These are phyloP conservation scores for Lottia gigantea DNA, from an alignment of 2,888 invertebrate genomes.

Conservation along the genomic window DNA sequence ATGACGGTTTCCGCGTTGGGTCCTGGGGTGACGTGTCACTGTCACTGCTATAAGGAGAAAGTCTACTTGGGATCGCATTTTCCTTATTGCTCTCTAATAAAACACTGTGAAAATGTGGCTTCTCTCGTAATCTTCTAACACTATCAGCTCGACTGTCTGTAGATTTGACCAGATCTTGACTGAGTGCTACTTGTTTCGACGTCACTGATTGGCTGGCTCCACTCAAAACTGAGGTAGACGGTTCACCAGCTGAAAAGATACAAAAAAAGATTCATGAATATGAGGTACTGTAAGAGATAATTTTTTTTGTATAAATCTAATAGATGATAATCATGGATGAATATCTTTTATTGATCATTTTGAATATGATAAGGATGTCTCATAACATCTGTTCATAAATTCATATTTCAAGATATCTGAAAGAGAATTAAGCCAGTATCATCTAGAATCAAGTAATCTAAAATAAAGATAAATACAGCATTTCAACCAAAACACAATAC, in stretches of 20 bases:
- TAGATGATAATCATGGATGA: too few relatives aligned
- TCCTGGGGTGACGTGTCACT: constrained; percentile 44
- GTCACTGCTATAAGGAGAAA: constrained; percentile 16
- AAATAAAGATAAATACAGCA: too few relatives aligned
- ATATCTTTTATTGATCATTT: too few relatives aligned
- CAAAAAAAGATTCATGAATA: too few relatives aligned
- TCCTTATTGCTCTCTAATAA: constrained; percentile 23
- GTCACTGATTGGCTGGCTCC: constrained; percentile 31
- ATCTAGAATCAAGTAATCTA: too few relatives aligned
- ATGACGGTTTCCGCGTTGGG: constrained; percentile 55
- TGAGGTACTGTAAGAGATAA: too few relatives aligned
- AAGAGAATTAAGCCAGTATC: too few relatives aligned
- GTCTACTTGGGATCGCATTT: constrained; percentile 23
- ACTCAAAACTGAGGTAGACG: constrained; percentile 43
- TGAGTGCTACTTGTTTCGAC: constrained; percentile 29
- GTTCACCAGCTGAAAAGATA: constrained; percentile 54
- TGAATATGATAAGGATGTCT: too few relatives aligned
- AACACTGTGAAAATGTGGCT: constrained; percentile 17
- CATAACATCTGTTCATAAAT: too few relatives aligned
- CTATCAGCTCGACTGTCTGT: constrained; percentile 7
- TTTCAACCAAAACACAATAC: too few relatives aligned
- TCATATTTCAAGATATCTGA: too few relatives aligned
- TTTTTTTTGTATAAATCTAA: too few relatives aligned
- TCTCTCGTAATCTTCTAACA: constrained; percentile 15
- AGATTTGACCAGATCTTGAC: constrained; percentile 27